phyloP scores from a whole-genome alignment of 1,140 invertebrate genomes.

The Megathymus violae region DNA sequence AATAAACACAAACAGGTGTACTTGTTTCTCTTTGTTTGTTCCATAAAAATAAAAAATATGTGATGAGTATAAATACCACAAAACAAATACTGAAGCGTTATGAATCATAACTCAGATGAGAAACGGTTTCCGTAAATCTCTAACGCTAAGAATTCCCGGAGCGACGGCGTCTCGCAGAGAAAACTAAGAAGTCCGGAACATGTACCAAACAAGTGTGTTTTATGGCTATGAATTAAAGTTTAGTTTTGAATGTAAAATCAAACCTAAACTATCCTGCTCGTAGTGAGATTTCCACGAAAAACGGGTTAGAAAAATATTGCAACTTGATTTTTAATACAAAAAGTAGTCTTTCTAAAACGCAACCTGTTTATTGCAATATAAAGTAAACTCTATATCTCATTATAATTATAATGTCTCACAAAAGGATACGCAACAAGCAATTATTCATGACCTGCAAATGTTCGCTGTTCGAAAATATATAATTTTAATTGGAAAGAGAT shows the following conservation, averaged over 20 bases:
- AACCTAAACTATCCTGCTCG: not conserved
- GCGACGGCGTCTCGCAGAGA: not conserved
- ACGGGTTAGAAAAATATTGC: not conserved
- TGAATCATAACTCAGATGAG: not conserved
- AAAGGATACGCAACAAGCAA: too few species aligned
- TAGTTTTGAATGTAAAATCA: not conserved
- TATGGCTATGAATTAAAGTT: not conserved
- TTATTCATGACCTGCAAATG: too few species aligned
- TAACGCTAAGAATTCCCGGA: not conserved
- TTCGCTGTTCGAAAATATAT: too few species aligned
- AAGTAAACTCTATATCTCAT: too few species aligned
- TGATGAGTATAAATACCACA: not conserved
- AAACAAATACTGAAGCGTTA: not conserved
- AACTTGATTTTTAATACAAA: not conserved
- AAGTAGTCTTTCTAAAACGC: too few species aligned
- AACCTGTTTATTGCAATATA: too few species aligned
- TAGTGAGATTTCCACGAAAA: not conserved
- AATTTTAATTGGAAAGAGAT: too few species aligned
- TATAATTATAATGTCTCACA: too few species aligned
- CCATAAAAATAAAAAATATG: not conserved
- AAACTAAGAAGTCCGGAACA: not conserved
- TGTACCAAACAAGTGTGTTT: not conserved
- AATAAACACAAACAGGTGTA: too few species aligned
- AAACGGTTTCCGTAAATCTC: not conserved
- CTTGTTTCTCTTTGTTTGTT: not conserved